These are phyloP conservation scores for Drosophila affinis DNA, from an alignment of 2,888 invertebrate species.

Conservation along the genomic window DNA sequence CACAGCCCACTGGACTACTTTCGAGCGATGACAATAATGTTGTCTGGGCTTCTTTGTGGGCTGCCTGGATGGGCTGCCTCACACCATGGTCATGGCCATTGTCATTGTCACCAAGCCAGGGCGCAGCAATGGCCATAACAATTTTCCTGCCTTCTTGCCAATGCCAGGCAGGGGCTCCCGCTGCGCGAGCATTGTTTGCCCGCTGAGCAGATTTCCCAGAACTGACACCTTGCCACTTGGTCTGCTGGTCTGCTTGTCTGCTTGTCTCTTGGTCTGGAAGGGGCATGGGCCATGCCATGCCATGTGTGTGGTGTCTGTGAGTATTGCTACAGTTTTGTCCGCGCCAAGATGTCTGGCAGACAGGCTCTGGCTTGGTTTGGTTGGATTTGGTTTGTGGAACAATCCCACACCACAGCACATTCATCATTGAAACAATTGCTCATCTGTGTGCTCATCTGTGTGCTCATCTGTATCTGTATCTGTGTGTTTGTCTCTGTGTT, in stretches of 20 bases:
- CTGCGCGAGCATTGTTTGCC: conserved; percentile 52
- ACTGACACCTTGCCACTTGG: conserved; percentile 70
- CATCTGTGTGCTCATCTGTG: background rate
- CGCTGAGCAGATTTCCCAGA: conserved; percentile 73
- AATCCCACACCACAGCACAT: conserved; percentile 40
- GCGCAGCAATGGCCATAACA: conserved; percentile 55
- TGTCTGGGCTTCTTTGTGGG: conserved; percentile 45
- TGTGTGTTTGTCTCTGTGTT: conserved; percentile 24
- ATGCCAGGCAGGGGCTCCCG: conserved; percentile 35
- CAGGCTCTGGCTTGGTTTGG: too few relatives aligned
- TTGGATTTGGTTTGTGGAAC: background rate
- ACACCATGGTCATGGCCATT: conserved; percentile 47
- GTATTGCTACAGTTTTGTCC: conserved; percentile 69
- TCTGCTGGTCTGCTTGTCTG: background rate
- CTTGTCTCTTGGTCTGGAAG: background rate
- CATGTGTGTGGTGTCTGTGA: conserved; percentile 9
- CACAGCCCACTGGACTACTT: conserved; percentile 51
- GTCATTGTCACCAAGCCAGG: conserved; percentile 69
- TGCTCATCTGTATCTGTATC: background rate
- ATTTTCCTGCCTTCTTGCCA: conserved; percentile 64
- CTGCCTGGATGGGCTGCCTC: conserved; percentile 5
- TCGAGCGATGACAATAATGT: conserved; percentile 48
- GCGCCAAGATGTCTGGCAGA: conserved; percentile 79
- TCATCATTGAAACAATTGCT: conserved; percentile 63
- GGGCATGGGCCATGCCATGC: background rate